Evolutionary conservation across 2,888 invertebrate genomes (phyloP), one percentile per base, ranked within the genome.

Genomic region (Troides aeacus): DNA sequence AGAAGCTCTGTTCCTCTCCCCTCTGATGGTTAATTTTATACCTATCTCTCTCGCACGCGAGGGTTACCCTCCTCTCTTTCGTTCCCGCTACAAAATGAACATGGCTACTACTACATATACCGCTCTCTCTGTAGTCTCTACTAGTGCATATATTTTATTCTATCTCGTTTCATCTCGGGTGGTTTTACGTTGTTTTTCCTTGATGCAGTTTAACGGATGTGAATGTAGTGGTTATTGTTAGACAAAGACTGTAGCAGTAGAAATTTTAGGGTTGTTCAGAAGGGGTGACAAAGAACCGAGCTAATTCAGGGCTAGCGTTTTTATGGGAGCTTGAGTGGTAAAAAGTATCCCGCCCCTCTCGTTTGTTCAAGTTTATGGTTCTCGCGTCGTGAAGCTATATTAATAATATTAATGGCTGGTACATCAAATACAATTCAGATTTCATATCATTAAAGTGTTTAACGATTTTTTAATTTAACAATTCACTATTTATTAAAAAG

Each of bases 201-300:
- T 89, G 90, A 91, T 92, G 92, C 92, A 92, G 90, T 91, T 92
- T 90, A 91, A 89, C 89, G 90, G 92, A 91, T 90, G 89, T 87
- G 90, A 92, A 92, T 91, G 91, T 91, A 89, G 91, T 91, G 90
- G 91, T 91, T 91, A 90, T 91, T 90, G 92, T 91, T 91, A 92
- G 92, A 92, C 89, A 92, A 92, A 92, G 92, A 92, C 87, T 87
- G 91, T 91, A 84, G 89, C 87, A 89, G 90, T 88, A 89, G 87
- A 90, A 88, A 83, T 85, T 90, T 90, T 89, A 90, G 91, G 92
- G 92, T 90, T 88, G 90, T 85, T 90, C 85, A 84, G 87, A 90
- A 91, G 92, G 92, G 92, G 92, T 92, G 92, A 92, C 91, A 90
- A 90, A 88, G 91, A 90, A 90, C 91, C 90, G 89, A 87, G 91